Evolutionary conservation across 1,140 invertebrate species (phyloP).

Genomic region (Whitmania pigra): DNA sequence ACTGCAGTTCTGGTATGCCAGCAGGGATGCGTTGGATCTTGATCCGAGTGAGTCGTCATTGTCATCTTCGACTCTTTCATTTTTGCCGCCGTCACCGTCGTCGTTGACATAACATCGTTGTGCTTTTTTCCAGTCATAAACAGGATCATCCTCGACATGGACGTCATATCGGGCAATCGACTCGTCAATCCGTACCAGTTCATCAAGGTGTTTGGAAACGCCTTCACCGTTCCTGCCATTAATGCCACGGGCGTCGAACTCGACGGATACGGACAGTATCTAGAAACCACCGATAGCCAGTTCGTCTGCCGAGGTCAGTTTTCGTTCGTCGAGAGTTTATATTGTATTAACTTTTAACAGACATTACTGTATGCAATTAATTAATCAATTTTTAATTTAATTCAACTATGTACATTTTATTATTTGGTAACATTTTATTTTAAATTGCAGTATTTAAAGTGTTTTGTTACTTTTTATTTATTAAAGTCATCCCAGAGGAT

Average conservation of each 20-base stretch:
- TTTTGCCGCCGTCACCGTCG: background rate
- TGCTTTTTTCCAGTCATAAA: slow-evolving; percentile 24
- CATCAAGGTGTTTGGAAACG: slow-evolving; percentile 28
- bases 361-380: no score
- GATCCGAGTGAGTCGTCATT: background rate
- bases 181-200: slow-evolving; percentile 27
- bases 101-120: background rate
- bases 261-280: slow-evolving; percentile 32
- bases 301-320: slow-evolving; percentile 31
- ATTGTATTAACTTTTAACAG: background rate
- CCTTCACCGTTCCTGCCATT: slow-evolving; percentile 23
- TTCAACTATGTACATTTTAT: no score
- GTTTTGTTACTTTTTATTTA: no score
- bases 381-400: no score
- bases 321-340: background rate
- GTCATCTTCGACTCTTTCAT: background rate
- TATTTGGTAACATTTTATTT: no score
- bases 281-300: slow-evolving; percentile 30
- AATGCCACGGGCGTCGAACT: slow-evolving; percentile 28
- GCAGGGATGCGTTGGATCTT: slow-evolving; percentile 20
- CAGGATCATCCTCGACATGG: slow-evolving; percentile 29
- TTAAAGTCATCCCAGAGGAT: no score
- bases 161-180: slow-evolving; percentile 26
- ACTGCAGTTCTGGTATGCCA: slow-evolving; percentile 36
- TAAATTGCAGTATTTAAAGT: no score